A percentile compares a stretch with the other conserved stretches of the same genome.
Evolutionary conservation across 2,113 vertebrate genomes (phyloP).

Genomic region (Lepus europaeus): DNA sequence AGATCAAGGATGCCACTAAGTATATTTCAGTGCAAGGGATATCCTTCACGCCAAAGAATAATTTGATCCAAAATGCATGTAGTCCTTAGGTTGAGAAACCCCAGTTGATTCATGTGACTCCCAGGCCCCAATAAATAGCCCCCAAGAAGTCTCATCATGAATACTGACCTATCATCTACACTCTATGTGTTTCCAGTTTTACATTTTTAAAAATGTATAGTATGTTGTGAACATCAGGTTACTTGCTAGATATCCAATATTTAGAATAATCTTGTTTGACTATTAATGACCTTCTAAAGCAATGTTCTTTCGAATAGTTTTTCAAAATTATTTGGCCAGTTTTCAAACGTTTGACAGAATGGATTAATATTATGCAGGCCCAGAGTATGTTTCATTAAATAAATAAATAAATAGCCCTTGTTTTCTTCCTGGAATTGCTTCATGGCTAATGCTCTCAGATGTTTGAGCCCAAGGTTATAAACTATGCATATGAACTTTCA

Average conservation of each 20-base stretch:
- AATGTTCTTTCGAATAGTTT: not conserved
- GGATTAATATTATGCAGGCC: not conserved
- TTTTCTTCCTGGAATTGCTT: not conserved
- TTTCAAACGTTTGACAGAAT: not conserved
- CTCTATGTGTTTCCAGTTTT: not conserved
- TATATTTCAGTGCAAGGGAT: not conserved
- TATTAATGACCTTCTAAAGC: not conserved
- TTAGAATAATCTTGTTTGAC: not conserved
- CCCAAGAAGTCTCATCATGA: not conserved
- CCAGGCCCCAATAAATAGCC: not conserved
- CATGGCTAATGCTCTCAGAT: not conserved
- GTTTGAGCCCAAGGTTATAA: conserved; percentile 8
- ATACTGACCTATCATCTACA: fast-evolving
- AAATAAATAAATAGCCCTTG: not conserved
- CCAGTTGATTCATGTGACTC: not conserved
- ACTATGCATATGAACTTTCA: not conserved
- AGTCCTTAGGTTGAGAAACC: not conserved
- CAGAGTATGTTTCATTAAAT: not conserved
- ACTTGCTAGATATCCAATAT: not conserved
- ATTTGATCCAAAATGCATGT: not conserved
- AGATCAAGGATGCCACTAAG: not conserved
- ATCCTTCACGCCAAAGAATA: not conserved
- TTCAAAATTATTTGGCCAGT: not conserved
- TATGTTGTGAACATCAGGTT: not conserved
- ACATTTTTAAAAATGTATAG: not conserved